Base-by-base conservation (phyloP, 2,888 invertebrate genomes). In the Drosophila nr. perissopoda region DNA sequence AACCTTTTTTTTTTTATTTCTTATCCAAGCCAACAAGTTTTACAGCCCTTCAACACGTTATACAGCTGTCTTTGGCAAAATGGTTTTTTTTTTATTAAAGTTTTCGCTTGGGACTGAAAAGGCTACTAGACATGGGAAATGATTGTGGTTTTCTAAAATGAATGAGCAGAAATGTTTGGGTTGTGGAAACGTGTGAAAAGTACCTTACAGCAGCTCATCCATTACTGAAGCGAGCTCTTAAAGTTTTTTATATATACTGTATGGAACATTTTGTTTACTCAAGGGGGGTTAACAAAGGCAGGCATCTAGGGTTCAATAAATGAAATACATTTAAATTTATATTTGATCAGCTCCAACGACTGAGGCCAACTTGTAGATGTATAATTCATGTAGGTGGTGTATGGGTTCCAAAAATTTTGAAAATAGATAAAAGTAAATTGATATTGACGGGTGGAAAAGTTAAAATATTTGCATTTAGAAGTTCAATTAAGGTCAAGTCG, bases 191-290 rank as follows among this genome's bases (percentile, higher is more conserved):
- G 52, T 58, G 60, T 69, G 52, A 42, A 31, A 58, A 64, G 40
- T 64, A 45, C 27, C 33, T 40, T 25, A 31, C 27, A 33, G 54
- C 51, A 36, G 48, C 67, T 59, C 18, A 25, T 27, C 42, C 36
- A 60, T 74, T 73, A 54, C 48, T 42, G 56, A 67, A 52, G 73
- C 68, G 42, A 52, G 13, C 34, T 21, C 25, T 42, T 18, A 57
- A 57, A 61, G 33, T 33, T 75, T 57, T 57, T 53, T 59, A 25
- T 27, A 34, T 60, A 31, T 40, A 38, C 38, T 60, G 42, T 7
- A 16, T 45, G 7, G 45, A 45, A 13, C 16, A 45, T 16, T 16
- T 7, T 25, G 25, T 40, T 58, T 31, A 34, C 40, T 21, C 45
- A 60, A n/a, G n/a, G 16, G 59, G 10, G 4, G 2, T 6, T 51